Base-by-base conservation (phyloP, 1,140 invertebrate genomes). In the Laupala kohalensis region DNA sequence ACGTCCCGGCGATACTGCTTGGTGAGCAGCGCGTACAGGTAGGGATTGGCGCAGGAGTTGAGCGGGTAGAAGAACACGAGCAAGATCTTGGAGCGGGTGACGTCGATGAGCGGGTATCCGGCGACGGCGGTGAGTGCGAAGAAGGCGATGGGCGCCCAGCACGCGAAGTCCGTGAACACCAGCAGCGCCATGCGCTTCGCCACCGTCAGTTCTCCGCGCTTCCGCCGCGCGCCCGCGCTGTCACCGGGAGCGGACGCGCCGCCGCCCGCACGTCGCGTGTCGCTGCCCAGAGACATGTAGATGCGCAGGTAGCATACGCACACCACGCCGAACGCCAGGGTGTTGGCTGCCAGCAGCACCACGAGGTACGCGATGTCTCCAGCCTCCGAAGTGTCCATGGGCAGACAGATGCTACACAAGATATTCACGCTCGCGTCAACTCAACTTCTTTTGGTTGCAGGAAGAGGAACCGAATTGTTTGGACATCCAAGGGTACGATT, bases 51-150 rank as follows among this genome's bases (percentile, higher is more conserved):
- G 76, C 86, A 87, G 5, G 86, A 85, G 77, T 89, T 89, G 19
- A 89, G 79, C 0, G 88, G 88, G 76, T 88, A 88, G 77, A 89
- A 87, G 77, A 88, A 86, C 6, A 89, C 85, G 6, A 89, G 78
- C 15, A 89, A 80, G 62, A 76, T 76, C 53, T 77, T 77, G 6
- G 76, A 71, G 25, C 73, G 72, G 5, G 75, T 68, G 15, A 88
- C 82, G 74, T 85, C 82, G 71, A 88, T 87, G 0, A 89, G 78
- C 0, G 87, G 86, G 65, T 80, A 77, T 2, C 87, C 86, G 19
- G 81, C 75, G 4, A 86, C 78, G 5, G 87, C 86, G 3, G 87
- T 88, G n/a, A 87, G 75, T 30, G 84, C 84, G 76, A 85, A 85
- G 78, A 87, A 85, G 28, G 81, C 81, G 27, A 85, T 82, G 77